Base-by-base conservation (phyloP, 2,888 invertebrate genomes). In the Nymphalis urticae region DNA sequence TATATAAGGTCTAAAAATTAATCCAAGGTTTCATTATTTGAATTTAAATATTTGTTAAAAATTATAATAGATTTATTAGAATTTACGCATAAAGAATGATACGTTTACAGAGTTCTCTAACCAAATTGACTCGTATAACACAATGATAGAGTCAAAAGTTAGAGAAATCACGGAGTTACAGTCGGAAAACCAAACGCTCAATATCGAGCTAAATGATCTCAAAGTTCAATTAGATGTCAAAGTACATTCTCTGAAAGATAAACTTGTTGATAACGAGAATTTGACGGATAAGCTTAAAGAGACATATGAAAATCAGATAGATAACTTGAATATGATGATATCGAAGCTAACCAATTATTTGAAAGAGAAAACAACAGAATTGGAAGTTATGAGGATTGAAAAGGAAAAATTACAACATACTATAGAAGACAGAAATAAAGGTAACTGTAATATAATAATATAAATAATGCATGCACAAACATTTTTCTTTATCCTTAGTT, bases 221-320 rank as follows among this genome's bases (percentile, higher is more conserved):
- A 88, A 85, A 77, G 68, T 83, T 17, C 85, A 88, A 71, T 73
- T 88, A 17, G 87, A 89, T 60, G 68, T 82, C 0, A 87, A 87
- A 79, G 86, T 88, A 0, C 84, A 87, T 66, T 88, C 88, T 1
- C 72, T 88, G 6, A 84, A 86, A 66, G 88, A 87, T 63, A 88
- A 85, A 77, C 78, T 87, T 0, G 76, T 82, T 48, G 86, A 87
- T 50, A 89, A 85, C 66, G 87, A 85, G 72, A 76, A 81, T 71
- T 75, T 88, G 58, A 85, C 87, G 0, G 87, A 88, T 1, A 85
- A 86, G 73, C 72, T 89, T 63, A 88, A 86, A 73, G 79, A 76
- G 53, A 83, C 83, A 0, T 89, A 87, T 62, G 87, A 88, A 53
- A 81, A 82, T 68, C 88, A 87, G 72, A 87, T 87, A 54, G 85